Conservation (phyloP, 2,797 vertebrate genomes). For the Austrolebias charrua region DNA sequence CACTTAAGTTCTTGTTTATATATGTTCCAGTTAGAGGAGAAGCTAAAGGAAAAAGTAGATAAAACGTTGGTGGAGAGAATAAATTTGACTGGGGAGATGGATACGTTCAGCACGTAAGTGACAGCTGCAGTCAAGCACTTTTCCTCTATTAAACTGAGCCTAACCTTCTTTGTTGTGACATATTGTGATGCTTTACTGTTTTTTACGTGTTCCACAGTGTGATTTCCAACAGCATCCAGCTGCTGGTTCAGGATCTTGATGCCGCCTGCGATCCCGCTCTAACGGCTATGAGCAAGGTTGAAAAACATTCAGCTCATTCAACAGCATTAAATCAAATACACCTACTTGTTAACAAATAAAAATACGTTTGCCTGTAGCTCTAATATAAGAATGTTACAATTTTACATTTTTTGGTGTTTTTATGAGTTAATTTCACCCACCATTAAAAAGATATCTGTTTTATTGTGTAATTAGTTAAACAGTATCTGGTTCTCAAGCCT, state of each 20-base stretch:
- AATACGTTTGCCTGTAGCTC: not conserved
- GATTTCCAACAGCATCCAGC: conserved; percentile 98
- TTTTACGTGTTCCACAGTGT: conserved; percentile 79
- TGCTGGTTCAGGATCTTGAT: conserved; percentile 96
- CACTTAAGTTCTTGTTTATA: conserved; percentile 19
- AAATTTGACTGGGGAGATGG: conserved; percentile 96
- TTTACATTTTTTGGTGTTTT: not conserved
- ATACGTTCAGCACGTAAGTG: conserved; percentile 96
- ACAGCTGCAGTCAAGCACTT: not conserved
- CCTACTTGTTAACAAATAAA: conserved; percentile 5
- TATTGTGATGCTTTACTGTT: not conserved
- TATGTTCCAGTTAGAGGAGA: conserved; percentile 90
- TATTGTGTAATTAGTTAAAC: not conserved
- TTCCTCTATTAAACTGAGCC: not conserved
- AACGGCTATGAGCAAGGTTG: conserved; percentile 98
- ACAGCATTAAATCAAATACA: not conserved
- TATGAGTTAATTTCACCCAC: not conserved
- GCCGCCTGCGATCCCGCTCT: conserved; percentile 96
- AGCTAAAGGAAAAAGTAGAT: conserved; percentile 98
- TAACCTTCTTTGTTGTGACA: not conserved
- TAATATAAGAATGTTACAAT: not conserved
- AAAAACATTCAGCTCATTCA: conserved; percentile 8
- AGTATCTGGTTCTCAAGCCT: not conserved
- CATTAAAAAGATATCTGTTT: conserved; percentile 1
- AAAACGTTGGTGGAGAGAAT: conserved; percentile 89